Conservation (phyloP, 2,797 vertebrate genomes). For the Acrossocheilus wenchowensis region DNA sequence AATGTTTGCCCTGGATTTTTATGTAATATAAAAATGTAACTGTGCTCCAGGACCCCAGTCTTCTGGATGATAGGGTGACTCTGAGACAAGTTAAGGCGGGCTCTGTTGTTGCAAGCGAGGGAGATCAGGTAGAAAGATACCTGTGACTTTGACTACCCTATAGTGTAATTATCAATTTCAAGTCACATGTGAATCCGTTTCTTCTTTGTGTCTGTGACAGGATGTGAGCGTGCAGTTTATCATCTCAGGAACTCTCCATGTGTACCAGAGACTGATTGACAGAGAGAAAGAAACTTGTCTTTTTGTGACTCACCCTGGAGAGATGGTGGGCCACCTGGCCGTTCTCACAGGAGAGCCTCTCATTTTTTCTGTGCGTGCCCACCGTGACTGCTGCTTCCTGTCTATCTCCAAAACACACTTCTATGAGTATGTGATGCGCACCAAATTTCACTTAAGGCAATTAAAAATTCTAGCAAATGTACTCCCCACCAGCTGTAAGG, state of each 20-base stretch:
- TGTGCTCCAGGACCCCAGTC: slow-evolving; percentile 76
- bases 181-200: neutral
- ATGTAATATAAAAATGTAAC: neutral
- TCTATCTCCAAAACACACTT: slow-evolving; percentile 93
- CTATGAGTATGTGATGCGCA: slow-evolving; percentile 83
- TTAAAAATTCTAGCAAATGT: neutral
- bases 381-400: slow-evolving; percentile 89
- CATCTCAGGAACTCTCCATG: slow-evolving; percentile 89
- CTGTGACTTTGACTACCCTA: neutral
- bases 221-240: slow-evolving; percentile 91
- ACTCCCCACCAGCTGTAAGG: neutral
- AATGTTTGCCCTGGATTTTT: neutral
- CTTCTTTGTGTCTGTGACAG: slow-evolving; percentile 68
- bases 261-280: slow-evolving; percentile 93
- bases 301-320: slow-evolving; percentile 91
- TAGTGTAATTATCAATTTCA: neutral
- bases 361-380: slow-evolving; percentile 91
- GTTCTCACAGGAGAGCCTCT: slow-evolving; percentile 95
- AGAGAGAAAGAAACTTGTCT: slow-evolving; percentile 88
- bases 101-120: slow-evolving; percentile 86
- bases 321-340: slow-evolving; percentile 92
- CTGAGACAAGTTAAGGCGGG: slow-evolving; percentile 90
- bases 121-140: slow-evolving; percentile 87
- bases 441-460: neutral
- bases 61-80: slow-evolving; percentile 87